These are phyloP conservation scores for Haemorhous mexicanus DNA, from an alignment of 2,113 vertebrate genomes.

Conservation along the genomic window DNA sequence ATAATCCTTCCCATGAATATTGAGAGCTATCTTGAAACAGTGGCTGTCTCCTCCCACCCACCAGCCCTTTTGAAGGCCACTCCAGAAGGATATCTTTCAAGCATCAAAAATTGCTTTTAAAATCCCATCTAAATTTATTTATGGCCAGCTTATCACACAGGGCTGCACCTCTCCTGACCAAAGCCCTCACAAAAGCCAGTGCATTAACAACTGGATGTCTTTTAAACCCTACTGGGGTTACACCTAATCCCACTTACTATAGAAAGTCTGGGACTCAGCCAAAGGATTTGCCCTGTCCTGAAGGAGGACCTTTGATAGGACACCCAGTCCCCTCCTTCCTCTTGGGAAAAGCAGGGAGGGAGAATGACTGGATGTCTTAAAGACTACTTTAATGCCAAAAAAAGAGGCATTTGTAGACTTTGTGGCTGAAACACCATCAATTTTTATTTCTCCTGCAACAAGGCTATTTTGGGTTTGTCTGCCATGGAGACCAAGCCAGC, in stretches of 20 bases:
- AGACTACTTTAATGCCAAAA: not conserved
- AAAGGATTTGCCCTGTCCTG: not conserved
- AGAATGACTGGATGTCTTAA: not conserved
- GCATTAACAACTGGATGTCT: not conserved
- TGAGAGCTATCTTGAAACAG: not conserved
- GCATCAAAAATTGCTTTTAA: conserved; percentile 28
- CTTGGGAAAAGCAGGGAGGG: not conserved
- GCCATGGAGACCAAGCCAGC: not conserved
- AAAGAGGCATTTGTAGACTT: not conserved
- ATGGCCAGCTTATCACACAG: not conserved
- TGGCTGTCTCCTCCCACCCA: not conserved
- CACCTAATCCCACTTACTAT: not conserved
- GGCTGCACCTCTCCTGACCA: not conserved
- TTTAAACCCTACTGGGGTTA: not conserved
- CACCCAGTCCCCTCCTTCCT: not conserved
- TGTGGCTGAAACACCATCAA: not conserved
- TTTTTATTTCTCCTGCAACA: not conserved
- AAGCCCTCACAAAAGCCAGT: not conserved
- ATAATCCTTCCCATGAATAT: conserved; percentile 24
- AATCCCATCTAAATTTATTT: not conserved
- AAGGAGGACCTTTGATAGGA: not conserved
- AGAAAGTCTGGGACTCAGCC: not conserved
- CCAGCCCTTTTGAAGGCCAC: conserved; percentile 4
- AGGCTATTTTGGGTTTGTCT: not conserved
- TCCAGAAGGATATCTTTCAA: conserved; percentile 1